Conservation (phyloP, 2,888 invertebrate genomes). For the Bruchidius siliquastri region DNA sequence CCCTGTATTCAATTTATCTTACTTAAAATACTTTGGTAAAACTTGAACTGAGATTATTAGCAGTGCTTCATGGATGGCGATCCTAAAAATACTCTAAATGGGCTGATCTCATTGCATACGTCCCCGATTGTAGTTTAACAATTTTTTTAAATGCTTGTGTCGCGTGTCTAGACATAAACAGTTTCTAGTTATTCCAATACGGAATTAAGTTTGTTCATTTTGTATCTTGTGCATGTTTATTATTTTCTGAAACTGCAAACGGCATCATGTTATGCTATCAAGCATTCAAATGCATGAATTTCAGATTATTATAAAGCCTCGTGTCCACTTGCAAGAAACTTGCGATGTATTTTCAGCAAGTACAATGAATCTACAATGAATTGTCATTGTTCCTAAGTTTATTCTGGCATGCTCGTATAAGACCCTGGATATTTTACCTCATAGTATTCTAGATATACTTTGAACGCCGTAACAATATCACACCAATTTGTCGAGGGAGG, state of each 20-base stretch:
- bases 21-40: background rate
- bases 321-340: too few species aligned
- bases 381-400: too few species aligned
- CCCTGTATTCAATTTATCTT: background rate
- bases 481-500: too few species aligned
- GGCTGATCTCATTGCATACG: background rate
- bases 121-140: background rate
- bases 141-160: background rate
- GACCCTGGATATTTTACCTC: too few species aligned
- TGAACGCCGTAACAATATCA: too few species aligned
- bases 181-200: background rate
- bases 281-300: too few species aligned
- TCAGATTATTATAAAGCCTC: too few species aligned
- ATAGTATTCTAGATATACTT: too few species aligned
- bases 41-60: background rate
- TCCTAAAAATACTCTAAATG: background rate
- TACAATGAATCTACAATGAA: too few species aligned
- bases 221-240: background rate
- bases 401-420: too few species aligned
- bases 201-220: background rate
- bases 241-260: background rate
- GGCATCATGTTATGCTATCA: too few species aligned
- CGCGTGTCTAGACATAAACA: background rate
- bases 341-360: too few species aligned
- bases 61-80: background rate